phyloP scores from a whole-genome alignment of 2,113 vertebrate species.

The Odontesthes bonariensis region DNA sequence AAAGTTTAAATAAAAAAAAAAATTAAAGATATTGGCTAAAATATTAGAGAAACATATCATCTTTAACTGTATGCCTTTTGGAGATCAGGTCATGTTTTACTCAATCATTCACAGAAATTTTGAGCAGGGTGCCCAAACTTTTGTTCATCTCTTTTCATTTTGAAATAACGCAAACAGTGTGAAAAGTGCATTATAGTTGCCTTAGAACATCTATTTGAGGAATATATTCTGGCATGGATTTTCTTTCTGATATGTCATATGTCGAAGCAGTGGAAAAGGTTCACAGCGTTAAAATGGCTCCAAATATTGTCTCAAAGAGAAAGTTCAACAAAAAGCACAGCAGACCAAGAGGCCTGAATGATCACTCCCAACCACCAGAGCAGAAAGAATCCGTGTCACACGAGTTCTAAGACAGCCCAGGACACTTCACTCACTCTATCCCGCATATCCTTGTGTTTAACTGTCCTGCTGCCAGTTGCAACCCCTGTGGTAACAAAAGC shows the following conservation, averaged over 20 bases:
- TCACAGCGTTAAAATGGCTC: neutral
- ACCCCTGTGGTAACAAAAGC: conserved; percentile 77
- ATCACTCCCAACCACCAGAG: conserved; percentile 52
- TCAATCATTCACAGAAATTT: no score
- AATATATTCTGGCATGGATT: neutral
- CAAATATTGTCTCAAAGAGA: neutral
- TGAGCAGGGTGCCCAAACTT: neutral
- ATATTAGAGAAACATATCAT: neutral
- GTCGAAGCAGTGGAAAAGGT: neutral
- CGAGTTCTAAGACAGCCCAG: conserved; percentile 44
- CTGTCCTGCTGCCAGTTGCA: conserved; percentile 58
- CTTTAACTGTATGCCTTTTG: no score
- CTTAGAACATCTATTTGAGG: neutral
- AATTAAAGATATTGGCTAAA: neutral
- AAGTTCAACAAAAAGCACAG: conserved; percentile 8
- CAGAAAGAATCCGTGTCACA: conserved; percentile 39
- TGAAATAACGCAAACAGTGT: neutral
- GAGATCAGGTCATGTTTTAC: no score
- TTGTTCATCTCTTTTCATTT: neutral
- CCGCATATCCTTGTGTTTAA: conserved; percentile 72
- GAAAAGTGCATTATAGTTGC: neutral
- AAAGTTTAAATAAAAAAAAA: neutral
- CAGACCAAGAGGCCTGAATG: conserved; percentile 16
- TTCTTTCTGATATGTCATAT: neutral
- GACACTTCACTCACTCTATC: conserved; percentile 82